A percentile compares a stretch with the other conserved stretches of the same genome.
These are phyloP conservation scores for Masticophis lateralis DNA, from an alignment of 2,797 vertebrate species.

Conservation along the genomic window DNA sequence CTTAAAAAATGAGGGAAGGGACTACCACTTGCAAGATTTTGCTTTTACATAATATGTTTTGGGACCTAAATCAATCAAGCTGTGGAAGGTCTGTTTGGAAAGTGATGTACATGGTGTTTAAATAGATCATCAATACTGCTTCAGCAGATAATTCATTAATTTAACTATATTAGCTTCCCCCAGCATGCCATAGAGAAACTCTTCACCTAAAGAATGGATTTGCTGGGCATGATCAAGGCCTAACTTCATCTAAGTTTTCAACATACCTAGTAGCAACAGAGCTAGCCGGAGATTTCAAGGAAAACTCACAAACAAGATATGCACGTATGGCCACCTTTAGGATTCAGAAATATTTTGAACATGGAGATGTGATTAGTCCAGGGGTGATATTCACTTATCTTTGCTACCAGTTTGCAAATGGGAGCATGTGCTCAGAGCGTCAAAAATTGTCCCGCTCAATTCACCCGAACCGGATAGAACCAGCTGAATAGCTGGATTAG, in stretches of 20 bases:
- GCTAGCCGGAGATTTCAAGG: not conserved
- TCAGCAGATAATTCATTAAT: not conserved
- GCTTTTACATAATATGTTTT: not conserved
- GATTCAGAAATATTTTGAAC: not conserved
- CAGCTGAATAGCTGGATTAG: too few species aligned
- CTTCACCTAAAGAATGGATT: not conserved
- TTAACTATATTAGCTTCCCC: not conserved
- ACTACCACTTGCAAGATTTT: not conserved
- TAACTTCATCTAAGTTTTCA: not conserved
- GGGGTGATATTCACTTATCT: too few species aligned
- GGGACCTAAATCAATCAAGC: not conserved
- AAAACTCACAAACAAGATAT: not conserved
- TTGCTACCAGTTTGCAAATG: too few species aligned
- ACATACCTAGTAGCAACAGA: not conserved
- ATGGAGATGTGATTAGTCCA: not conserved
- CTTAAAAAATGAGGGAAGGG: not conserved
- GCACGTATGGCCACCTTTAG: not conserved
- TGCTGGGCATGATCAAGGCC: not conserved
- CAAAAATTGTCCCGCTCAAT: too few species aligned
- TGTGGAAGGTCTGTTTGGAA: not conserved
- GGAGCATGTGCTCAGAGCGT: too few species aligned
- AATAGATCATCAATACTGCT: not conserved
- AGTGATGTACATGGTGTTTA: not conserved
- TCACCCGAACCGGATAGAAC: too few species aligned
- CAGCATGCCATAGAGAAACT: not conserved